Conservation (phyloP, 2,797 vertebrate species). For the Diglossa cyanea region DNA sequence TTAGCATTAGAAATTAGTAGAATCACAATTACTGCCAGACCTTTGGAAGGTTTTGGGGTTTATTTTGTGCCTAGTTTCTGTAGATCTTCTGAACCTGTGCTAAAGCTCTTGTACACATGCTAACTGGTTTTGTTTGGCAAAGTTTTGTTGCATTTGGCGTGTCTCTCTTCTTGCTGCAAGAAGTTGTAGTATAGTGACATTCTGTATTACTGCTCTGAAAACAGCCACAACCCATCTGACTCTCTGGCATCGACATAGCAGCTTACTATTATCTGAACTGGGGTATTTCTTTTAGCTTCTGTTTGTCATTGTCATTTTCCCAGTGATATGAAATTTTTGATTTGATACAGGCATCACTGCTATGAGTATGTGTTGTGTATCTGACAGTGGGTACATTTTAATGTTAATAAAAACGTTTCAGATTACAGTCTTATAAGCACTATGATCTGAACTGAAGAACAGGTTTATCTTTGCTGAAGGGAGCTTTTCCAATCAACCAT, state of each 20-base stretch:
- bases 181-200: background rate
- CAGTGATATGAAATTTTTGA: background rate
- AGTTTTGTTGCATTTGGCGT: constrained; percentile 34
- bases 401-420: background rate
- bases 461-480: background rate
- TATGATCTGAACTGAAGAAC: background rate
- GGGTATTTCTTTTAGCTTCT: background rate
- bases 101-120: background rate
- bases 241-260: background rate
- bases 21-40: background rate
- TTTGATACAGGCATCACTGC: background rate
- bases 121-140: constrained; percentile 44
- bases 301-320: background rate
- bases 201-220: background rate
- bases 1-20: background rate
- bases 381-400: background rate
- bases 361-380: background rate
- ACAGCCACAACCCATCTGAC: background rate
- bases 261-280: background rate
- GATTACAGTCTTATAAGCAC: background rate
- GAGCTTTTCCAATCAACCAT: background rate
- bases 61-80: background rate
- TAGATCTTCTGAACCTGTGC: background rate
- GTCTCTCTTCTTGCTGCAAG: background rate
- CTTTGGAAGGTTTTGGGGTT: background rate